Conservation (phyloP, 2,888 invertebrate species). For the Acanthococcus lagerstroemiae region DNA sequence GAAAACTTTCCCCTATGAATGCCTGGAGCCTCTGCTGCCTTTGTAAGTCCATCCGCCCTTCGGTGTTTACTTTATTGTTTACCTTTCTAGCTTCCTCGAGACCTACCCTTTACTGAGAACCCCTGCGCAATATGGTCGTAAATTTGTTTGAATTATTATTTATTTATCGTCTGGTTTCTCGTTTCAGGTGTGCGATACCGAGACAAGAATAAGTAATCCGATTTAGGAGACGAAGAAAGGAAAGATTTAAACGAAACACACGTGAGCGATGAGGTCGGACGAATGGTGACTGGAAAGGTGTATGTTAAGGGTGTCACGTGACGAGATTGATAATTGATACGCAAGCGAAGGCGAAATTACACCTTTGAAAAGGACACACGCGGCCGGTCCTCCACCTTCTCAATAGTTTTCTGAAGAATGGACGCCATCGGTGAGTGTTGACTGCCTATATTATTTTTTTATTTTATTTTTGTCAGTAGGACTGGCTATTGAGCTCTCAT, state of each 20-base stretch:
- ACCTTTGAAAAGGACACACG: constrained; percentile 7
- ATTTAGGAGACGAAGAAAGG: constrained; percentile 3
- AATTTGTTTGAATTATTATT: constrained; percentile 24
- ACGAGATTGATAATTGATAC: constrained; percentile 20
- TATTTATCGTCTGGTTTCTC: constrained; percentile 21
- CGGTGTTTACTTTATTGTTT: too few relatives aligned
- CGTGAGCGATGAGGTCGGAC: background rate
- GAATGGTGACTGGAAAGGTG: constrained; percentile 11
- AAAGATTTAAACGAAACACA: background rate
- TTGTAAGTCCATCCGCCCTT: too few relatives aligned
- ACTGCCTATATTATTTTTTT: background rate
- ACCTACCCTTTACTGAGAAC: too few relatives aligned
- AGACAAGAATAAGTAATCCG: constrained; percentile 28
- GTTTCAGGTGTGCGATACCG: constrained; percentile 16
- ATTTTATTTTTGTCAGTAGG: background rate
- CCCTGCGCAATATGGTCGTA: constrained; percentile 2
- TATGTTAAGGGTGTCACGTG: constrained; percentile 19
- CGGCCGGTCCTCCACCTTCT: background rate
- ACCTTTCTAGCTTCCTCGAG: too few relatives aligned
- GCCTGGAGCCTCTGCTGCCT: too few relatives aligned
- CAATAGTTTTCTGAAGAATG: constrained; percentile 8
- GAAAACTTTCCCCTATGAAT: too few relatives aligned
- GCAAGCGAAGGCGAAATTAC: constrained; percentile 12
- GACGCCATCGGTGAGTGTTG: constrained; percentile 23
- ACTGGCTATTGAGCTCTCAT: too few relatives aligned